Percentiles rank a stretch among this genome's conserved stretches.
Conservation (phyloP, 2,888 invertebrate species). For the Pyrgus malvae region DNA sequence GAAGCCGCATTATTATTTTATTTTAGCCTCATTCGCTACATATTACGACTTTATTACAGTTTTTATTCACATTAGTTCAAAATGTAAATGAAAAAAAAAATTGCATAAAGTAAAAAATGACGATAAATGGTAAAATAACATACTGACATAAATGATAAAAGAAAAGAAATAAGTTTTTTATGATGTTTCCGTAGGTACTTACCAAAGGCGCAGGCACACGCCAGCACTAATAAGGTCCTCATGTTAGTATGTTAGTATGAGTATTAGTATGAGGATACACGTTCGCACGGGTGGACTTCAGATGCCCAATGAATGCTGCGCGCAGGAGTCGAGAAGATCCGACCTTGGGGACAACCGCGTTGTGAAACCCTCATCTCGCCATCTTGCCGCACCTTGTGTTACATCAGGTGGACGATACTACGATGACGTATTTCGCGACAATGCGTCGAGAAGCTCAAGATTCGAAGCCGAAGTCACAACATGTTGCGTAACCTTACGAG, state of each 20-base stretch:
- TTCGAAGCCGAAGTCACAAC: background rate
- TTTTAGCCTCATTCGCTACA: too few species aligned
- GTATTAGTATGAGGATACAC: conserved; percentile 44
- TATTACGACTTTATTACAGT: too few species aligned
- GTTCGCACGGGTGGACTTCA: conserved; percentile 56
- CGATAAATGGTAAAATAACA: too few species aligned
- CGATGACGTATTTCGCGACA: conserved; percentile 22
- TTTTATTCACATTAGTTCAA: too few species aligned
- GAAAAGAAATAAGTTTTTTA: background rate
- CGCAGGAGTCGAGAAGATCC: conserved; percentile 43
- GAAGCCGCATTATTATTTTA: too few species aligned
- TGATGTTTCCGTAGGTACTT: conserved; percentile 40
- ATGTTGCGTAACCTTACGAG: conserved; percentile 1
- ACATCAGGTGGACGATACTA: conserved; percentile 38
- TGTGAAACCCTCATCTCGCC: conserved; percentile 56
- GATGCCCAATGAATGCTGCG: conserved; percentile 53
- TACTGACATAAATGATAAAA: too few species aligned
- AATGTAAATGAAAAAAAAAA: too few species aligned
- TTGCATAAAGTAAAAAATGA: too few species aligned
- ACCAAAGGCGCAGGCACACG: conserved; percentile 67
- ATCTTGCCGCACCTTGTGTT: conserved; percentile 53
- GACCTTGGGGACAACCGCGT: conserved; percentile 68
- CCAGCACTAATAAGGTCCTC: conserved; percentile 60
- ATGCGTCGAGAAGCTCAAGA: background rate
- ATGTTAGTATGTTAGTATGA: too few species aligned